A percentile compares a stretch with the other conserved stretches of the same genome.
Evolutionary conservation across 2,888 invertebrate genomes (phyloP).

Genomic region (Cephus spinipes): DNA sequence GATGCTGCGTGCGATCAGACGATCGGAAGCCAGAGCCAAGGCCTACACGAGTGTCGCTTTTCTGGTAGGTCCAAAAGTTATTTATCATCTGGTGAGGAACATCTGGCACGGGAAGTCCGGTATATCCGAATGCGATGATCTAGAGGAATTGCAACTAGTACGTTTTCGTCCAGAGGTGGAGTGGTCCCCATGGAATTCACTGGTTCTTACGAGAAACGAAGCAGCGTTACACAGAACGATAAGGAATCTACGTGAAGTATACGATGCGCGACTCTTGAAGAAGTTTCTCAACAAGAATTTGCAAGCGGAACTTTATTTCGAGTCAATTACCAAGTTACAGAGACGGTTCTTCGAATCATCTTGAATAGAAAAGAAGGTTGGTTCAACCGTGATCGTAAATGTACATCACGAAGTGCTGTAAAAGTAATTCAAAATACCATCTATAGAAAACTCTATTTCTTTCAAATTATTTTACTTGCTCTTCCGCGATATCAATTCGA

Average conservation of each 20-base stretch:
- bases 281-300: slow-evolving; percentile 77
- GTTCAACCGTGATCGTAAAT: background rate
- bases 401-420: too few relatives aligned
- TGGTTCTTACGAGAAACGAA: slow-evolving; percentile 85
- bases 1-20: slow-evolving; percentile 80
- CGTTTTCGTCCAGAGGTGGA: slow-evolving; percentile 82
- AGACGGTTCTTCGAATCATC: background rate
- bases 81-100: slow-evolving; percentile 85
- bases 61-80: slow-evolving; percentile 81
- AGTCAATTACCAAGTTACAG: slow-evolving; percentile 38
- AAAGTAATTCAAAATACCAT: too few relatives aligned
- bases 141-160: slow-evolving; percentile 79
- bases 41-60: slow-evolving; percentile 75
- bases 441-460: too few relatives aligned
- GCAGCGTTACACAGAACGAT: slow-evolving; percentile 81
- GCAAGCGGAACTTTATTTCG: slow-evolving; percentile 76
- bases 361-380: background rate
- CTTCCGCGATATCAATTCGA: too few relatives aligned
- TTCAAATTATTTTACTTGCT: too few relatives aligned
- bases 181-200: slow-evolving; percentile 96
- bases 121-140: slow-evolving; percentile 82
- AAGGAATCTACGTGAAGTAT: slow-evolving; percentile 73
- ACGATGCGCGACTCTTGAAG: slow-evolving; percentile 76
- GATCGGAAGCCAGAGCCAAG: slow-evolving; percentile 73
- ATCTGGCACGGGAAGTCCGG: slow-evolving; percentile 92